Base-by-base conservation (phyloP, 2,797 vertebrate genomes). In the Furcifer pardalis region DNA sequence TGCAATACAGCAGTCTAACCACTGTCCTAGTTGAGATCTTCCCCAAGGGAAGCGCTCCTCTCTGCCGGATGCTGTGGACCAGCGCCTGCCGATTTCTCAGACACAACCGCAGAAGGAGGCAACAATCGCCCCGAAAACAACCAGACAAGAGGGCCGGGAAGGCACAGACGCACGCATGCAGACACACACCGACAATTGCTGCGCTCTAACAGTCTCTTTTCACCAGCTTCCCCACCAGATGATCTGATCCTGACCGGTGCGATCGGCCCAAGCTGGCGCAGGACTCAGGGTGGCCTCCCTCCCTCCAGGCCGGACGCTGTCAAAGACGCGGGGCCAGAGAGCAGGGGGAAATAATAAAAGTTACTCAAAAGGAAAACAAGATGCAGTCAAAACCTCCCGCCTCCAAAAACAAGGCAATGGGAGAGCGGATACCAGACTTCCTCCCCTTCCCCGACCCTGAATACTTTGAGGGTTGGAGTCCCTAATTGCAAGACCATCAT, bases 281-380 rank as follows among this genome's bases (percentile, higher is more conserved):
- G 71, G 40, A 5, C 21, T 25, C 71, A 74, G 65, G 72, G 52
- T 65, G 44, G 42, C 42, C 32, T 32, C 63, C n/a, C 30, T 13
- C n/a, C 19, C 63, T 63, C 59, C 32, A 7, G 3, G 35, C 35
- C 21, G 5, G 30, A 37, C 21, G 25, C 71, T 21, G 2, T 49
- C 37, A 15, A 84, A 66, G 17, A 44, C n/a, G 23, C 63, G 52
- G 56, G 65, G 40, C 30, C 19, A 37, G 40, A 6, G n/a, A n/a
- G n/a, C n/a, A n/a, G n/a, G n/a, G n/a, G n/a, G n/a, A n/a, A n/a
- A n/a, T n/a, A n/a, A n/a, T n/a, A 65, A 83, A 85, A 85, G 78
- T 85, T 85, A 72, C 30, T 81, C 59, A 56, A 37, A 71, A 66
- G 71, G 46, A 32, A 68, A 63, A 30, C 13, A 32, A 63, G 25